These are phyloP conservation scores for Xiphophorus maculatus DNA, from an alignment of 2,113 vertebrate genomes.

Conservation along the genomic window DNA sequence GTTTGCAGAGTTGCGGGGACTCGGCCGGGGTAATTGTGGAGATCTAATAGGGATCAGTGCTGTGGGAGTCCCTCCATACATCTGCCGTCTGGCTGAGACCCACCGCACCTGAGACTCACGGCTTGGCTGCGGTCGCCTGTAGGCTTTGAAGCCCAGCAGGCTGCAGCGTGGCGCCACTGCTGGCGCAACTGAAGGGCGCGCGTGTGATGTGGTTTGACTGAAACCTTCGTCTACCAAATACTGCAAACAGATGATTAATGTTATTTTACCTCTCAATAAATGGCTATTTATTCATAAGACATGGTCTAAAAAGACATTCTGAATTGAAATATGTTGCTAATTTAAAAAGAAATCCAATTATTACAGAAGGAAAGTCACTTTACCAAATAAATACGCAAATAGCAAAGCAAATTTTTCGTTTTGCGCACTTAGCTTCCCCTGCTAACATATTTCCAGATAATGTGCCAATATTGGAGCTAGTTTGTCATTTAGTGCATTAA, in stretches of 20 bases:
- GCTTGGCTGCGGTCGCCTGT: constrained; percentile 58
- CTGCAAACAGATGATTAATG: not conserved
- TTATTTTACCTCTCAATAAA: not conserved
- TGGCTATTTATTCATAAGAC: not conserved
- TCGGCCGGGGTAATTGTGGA: constrained; percentile 64
- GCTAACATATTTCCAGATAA: too few species aligned
- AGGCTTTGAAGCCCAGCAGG: constrained; percentile 55
- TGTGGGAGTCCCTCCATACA: constrained; percentile 67
- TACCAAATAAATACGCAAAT: too few species aligned
- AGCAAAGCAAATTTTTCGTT: too few species aligned
- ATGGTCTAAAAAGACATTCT: not conserved
- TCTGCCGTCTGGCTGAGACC: constrained; percentile 71
- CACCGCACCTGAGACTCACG: constrained; percentile 73
- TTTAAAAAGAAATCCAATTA: not conserved
- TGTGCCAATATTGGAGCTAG: too few species aligned
- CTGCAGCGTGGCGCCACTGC: constrained; percentile 55
- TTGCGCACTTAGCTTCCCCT: too few species aligned
- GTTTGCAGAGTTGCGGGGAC: constrained; percentile 56
- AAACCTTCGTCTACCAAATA: not conserved
- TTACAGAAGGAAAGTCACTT: too few species aligned
- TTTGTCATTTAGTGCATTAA: too few species aligned
- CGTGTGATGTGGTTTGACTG: constrained; percentile 51
- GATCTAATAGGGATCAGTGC: constrained; percentile 77
- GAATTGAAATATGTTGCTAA: not conserved
- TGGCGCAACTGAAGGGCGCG: constrained; percentile 35